phyloP scores from a whole-genome alignment of 92 coral and sea anemone species.

The Palythoa heliodiscus region DNA sequence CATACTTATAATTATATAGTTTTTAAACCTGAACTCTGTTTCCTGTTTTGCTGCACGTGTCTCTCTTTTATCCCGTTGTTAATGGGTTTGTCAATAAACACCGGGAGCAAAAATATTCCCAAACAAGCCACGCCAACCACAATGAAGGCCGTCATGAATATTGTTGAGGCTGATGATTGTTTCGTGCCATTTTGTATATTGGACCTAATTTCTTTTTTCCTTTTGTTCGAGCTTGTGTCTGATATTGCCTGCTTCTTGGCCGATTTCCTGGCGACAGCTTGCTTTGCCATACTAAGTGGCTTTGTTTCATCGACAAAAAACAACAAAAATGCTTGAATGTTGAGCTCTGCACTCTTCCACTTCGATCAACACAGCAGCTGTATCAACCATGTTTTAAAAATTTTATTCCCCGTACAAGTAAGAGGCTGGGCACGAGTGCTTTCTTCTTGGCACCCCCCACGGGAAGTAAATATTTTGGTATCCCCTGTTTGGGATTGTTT shows the following conservation, averaged over 20 bases:
- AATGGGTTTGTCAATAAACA: not conserved
- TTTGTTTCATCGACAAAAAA: not conserved
- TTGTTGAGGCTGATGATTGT: not conserved
- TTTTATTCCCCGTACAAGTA: no score
- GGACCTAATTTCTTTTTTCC: not conserved
- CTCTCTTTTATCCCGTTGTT: not conserved
- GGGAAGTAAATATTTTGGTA: no score
- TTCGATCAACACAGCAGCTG: not conserved
- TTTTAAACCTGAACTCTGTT: not conserved
- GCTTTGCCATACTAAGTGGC: conserved; percentile 16
- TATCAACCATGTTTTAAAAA: no score
- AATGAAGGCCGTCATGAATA: not conserved
- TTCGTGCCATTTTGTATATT: conserved; percentile 14
- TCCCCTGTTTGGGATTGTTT: no score
- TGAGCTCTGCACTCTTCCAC: not conserved
- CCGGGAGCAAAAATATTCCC: not conserved
- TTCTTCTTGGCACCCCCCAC: no score
- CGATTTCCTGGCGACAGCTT: conserved; percentile 6
- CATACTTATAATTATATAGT: no score
- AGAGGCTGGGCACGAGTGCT: no score
- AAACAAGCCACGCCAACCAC: not conserved
- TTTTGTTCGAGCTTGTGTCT: conserved; percentile 5
- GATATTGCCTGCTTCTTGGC: not conserved
- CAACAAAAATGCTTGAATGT: not conserved
- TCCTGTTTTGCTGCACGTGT: not conserved